Percentiles rank a stretch among this genome's conserved stretches.
These are phyloP conservation scores for Ginglymostoma cirratum DNA, from an alignment of 2,113 vertebrate genomes.

Conservation along the genomic window DNA sequence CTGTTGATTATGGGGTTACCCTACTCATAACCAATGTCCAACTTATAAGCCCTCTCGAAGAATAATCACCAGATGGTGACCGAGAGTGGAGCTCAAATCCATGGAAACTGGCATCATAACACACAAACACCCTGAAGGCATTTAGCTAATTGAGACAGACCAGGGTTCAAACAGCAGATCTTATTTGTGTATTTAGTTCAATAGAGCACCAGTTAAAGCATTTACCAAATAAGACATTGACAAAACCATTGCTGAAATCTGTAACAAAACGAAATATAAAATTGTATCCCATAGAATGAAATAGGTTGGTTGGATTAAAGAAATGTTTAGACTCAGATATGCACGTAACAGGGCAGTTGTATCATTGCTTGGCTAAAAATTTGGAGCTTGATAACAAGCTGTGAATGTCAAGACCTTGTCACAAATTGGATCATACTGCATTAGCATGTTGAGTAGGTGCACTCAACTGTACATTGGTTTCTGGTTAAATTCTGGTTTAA, in stretches of 20 bases:
- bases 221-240: not conserved
- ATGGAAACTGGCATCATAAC: not conserved
- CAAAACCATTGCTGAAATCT: not conserved
- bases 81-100: not conserved
- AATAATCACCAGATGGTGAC: not conserved
- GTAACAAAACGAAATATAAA: not conserved
- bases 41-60: not conserved
- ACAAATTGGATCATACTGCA: not conserved
- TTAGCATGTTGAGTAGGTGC: not conserved
- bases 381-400: constrained; percentile 3
- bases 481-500: constrained; percentile 12
- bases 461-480: not conserved
- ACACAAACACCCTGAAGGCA: not conserved
- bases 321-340: not conserved
- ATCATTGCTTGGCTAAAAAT: constrained; percentile 3
- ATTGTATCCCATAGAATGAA: not conserved
- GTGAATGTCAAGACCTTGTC: constrained; percentile 19
- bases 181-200: not conserved
- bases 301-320: not conserved
- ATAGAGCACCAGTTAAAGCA: not conserved
- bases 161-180: not conserved
- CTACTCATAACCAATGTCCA: not conserved
- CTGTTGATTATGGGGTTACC: not conserved
- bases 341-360: not conserved
- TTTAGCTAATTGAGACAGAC: not conserved